Base-by-base conservation (phyloP, 2,888 invertebrate species). In the Sarcophaga caerulescens region DNA sequence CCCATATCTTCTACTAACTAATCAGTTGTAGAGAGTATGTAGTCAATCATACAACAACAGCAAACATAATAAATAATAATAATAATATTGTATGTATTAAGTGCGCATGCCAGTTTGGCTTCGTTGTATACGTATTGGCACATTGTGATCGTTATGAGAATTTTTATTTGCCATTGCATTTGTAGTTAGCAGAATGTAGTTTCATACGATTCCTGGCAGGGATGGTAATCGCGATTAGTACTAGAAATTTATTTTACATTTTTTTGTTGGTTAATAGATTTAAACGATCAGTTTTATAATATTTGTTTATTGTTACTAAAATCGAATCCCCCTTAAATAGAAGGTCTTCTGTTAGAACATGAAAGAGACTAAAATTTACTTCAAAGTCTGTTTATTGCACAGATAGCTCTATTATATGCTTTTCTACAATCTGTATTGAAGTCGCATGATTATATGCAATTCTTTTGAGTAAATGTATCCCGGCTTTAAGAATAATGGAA, bases 1-100 rank as follows among this genome's bases (percentile, higher is more conserved):
- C 86, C 86, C 86, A 86, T 86, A 86, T 86, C 84, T 81, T 84
- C 47, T 66, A 19, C 11, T 35, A 35, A 84, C 81, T 86, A 86
- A 86, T 86, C 86, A 84, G 84, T 75, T 66, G 52, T 75, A 68
- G 62, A 66, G 71, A 69, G 68, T 71, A 60, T 47, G 79, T 79
- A 81, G 84, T 86, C 86, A 86, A 84, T 86, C 86, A 84, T 77
- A 86, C 68, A 52, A 69, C 63, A 14, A 66, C 17, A 74, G 35
- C 25, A 82, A 45, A 65, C 52, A 73, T 44, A 60, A 25, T 60
- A 74, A 45, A 12, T 35, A 52, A 78, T 35, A 60, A 63, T 47
- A 35, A 35, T 10, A 35, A 35, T 35, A 35, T 10, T 35, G 6
- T 35, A 35, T 3, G 57, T 69, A 68, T 23, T 44, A 62, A 86